Evolutionary conservation across 1,140 invertebrate genomes (phyloP), one percentile per base, ranked within the genome.

Genomic region (Temnothorax longispinosus): DNA sequence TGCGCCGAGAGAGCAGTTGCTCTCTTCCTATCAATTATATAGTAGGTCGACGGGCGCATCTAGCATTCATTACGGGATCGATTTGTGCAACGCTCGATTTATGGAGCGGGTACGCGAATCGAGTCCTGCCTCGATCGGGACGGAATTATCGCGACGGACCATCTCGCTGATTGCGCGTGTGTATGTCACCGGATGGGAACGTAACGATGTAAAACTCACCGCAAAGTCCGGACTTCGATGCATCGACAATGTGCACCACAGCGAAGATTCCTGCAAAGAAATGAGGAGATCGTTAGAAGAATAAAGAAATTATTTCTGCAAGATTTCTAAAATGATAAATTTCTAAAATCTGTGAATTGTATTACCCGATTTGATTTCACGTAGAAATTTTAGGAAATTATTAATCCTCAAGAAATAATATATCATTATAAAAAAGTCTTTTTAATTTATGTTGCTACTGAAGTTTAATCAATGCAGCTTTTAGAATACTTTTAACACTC

Each of bases 1-100:
- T 58, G 35, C 27, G 35, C 56, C 47, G 56, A 65, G 74, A 50
- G 74, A 50, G 27, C 21, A 18, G 65, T 56, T 89, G 85, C 72
- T 90, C 72, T 89, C 65, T 76, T 89, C 74, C 89, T 87, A 90
- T 90, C 89, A 90, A 90, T 90, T 90, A 90, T 81, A 81, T 80
- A 89, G 89, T 87, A 89, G 88, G 85, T 89, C 89, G 88, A 56
- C 75, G 71, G 32, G 71, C 72, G 32, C 64, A 76, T 69, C 85
- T 58, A 90, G 71, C 89, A 87, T 90, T 90, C 89, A 90, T 90
- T 90, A 90, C 78, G 76, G 77, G 67, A 85, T 67, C 54, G 64
- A 32, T 60, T 90, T 90, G 76, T 85, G 88, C 88, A 80, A 90
- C 77, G 88, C 52, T 90, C 72, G 88, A 90, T 90, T 90, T 90